Evolutionary conservation across 2,113 vertebrate genomes (phyloP).

Genomic region (Odocoileus virginianus): DNA sequence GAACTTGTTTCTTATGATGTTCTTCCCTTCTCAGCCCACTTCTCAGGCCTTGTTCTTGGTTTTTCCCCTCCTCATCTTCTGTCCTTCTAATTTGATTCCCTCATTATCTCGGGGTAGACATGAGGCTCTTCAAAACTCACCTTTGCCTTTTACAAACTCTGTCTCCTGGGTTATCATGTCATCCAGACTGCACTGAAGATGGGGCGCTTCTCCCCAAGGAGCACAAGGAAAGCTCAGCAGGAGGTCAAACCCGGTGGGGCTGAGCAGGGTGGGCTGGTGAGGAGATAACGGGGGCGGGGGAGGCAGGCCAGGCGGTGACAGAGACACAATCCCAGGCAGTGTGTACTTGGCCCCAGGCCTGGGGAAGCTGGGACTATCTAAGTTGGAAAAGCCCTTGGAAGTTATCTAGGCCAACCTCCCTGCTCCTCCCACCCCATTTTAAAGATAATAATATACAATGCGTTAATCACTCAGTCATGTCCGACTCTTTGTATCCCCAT

Average conservation of each 20-base stretch:
- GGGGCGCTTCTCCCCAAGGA: neutral
- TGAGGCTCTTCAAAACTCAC: neutral
- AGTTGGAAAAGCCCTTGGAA: neutral
- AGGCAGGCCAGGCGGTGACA: neutral
- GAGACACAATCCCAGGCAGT: no score
- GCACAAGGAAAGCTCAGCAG: neutral
- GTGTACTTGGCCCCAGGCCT: neutral
- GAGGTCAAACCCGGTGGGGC: neutral
- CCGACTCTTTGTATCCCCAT: neutral
- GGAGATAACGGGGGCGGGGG: accelerated
- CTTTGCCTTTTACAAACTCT: neutral
- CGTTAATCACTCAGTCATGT: neutral
- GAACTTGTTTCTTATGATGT: neutral
- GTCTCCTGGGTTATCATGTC: neutral
- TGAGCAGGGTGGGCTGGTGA: neutral
- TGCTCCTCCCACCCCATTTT: neutral
- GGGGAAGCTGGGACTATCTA: neutral
- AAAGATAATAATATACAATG: neutral
- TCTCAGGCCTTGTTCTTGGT: neutral
- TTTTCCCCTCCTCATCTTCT: neutral
- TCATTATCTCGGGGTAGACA: neutral
- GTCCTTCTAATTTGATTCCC: neutral
- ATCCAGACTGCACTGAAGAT: neutral
- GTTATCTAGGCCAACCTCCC: neutral
- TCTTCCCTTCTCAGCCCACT: neutral